Conservation (phyloP, 2,888 invertebrate genomes). For the Mimumesa dahlbomi region DNA sequence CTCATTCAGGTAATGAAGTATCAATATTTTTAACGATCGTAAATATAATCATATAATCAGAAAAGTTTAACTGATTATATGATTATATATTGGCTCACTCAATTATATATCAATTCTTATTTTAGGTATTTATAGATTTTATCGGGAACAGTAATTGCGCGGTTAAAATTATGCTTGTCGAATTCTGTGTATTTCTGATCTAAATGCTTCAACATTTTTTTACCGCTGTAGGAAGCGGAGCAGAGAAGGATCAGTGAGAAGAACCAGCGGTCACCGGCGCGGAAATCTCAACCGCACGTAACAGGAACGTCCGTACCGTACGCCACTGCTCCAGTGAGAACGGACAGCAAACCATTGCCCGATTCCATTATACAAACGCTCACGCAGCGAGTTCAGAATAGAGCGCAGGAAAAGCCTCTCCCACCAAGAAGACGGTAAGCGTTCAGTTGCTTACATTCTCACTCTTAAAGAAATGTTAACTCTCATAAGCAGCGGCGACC, state of each 20-base stretch:
- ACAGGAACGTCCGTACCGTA: conserved; percentile 77
- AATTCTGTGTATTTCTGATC: too few relatives aligned
- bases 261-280: conserved; percentile 80
- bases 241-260: conserved; percentile 88
- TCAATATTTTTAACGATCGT: too few relatives aligned
- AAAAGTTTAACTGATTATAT: neutral
- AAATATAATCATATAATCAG: too few relatives aligned
- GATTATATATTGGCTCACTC: too few relatives aligned
- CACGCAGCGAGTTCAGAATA: conserved; percentile 86
- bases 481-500: too few relatives aligned
- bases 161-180: neutral
- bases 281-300: conserved; percentile 78
- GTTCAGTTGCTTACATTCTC: neutral
- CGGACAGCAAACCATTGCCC: conserved; percentile 84
- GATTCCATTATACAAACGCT: conserved; percentile 87
- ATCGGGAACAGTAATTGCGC: neutral
- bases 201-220: conserved; percentile 1
- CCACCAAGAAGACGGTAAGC: conserved; percentile 80
- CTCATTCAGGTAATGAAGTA: conserved; percentile 91
- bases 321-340: conserved; percentile 73
- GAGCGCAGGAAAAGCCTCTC: conserved; percentile 78
- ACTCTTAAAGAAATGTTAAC: neutral
- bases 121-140: too few relatives aligned
- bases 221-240: conserved; percentile 89
- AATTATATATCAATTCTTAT: too few relatives aligned